These are phyloP conservation scores for Plotosus lineatus DNA, from an alignment of 2,113 vertebrate genomes.

Conservation along the genomic window DNA sequence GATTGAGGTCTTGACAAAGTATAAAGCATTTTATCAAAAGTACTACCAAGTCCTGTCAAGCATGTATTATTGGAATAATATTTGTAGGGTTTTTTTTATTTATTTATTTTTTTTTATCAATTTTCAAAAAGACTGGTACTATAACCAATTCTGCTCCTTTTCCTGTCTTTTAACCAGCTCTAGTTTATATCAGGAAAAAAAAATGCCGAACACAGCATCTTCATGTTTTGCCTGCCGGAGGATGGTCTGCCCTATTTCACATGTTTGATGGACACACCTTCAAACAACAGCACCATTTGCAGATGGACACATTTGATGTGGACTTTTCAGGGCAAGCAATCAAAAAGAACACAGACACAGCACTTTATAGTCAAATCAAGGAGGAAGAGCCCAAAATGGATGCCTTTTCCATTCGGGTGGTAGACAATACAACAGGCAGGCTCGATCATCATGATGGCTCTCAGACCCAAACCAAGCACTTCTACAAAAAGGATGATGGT, in stretches of 20 bases:
- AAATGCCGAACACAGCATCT: slow-evolving; percentile 87
- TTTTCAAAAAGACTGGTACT: background rate
- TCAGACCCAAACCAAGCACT: slow-evolving; percentile 69
- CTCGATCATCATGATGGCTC: background rate
- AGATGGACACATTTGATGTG: slow-evolving; percentile 91
- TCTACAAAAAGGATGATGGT: slow-evolving; percentile 84
- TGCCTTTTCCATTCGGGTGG: slow-evolving; percentile 84
- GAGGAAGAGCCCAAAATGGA: slow-evolving; percentile 83
- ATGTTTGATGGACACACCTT: slow-evolving; percentile 92
- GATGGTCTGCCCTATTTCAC: slow-evolving; percentile 93
- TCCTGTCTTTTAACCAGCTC: background rate
- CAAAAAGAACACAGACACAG: slow-evolving; percentile 61
- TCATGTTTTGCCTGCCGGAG: slow-evolving; percentile 93
- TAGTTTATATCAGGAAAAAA: slow-evolving; percentile 98
- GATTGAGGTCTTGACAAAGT: background rate
- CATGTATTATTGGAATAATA: background rate
- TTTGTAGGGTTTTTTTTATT: too few species aligned
- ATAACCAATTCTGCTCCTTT: slow-evolving; percentile 2
- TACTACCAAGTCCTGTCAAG: background rate
- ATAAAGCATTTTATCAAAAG: background rate
- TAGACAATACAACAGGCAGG: slow-evolving; percentile 68
- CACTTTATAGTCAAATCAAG: slow-evolving; percentile 88
- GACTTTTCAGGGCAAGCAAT: slow-evolving; percentile 74
- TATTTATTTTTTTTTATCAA: background rate
- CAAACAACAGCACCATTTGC: slow-evolving; percentile 92